These are phyloP conservation scores for Venturia canescens DNA, from an alignment of 1,140 invertebrate genomes.

Conservation along the genomic window DNA sequence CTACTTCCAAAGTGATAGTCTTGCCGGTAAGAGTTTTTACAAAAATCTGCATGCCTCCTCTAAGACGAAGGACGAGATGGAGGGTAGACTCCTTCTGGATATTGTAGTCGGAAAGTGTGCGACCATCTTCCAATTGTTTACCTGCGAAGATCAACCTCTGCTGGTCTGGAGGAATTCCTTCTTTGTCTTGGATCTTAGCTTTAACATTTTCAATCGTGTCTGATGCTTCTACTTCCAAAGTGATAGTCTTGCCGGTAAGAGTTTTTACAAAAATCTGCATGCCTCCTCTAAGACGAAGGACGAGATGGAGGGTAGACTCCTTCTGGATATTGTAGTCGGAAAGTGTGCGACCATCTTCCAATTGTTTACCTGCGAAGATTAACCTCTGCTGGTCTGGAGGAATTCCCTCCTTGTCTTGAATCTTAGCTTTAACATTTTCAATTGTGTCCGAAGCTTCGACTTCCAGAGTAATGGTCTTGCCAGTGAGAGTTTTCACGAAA, in stretches of 20 bases:
- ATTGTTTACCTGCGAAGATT: constrained; percentile 79
- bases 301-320: constrained; percentile 8
- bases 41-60: constrained; percentile 85
- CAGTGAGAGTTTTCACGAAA: too few species aligned
- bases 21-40: constrained; percentile 84
- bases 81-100: constrained; percentile 88
- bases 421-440: too few species aligned
- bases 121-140: constrained; percentile 84
- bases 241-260: constrained; percentile 82
- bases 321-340: constrained; percentile 43
- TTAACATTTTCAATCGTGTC: too few species aligned
- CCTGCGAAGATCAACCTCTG: too few species aligned
- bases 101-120: constrained; percentile 82
- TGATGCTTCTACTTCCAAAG: constrained; percentile 85
- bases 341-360: constrained; percentile 42
- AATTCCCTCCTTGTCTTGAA: too few species aligned
- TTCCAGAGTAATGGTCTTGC: too few species aligned
- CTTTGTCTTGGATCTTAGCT: too few species aligned
- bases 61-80: constrained; percentile 83
- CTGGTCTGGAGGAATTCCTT: too few species aligned
- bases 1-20: constrained; percentile 71
- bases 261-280: constrained; percentile 59
- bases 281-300: constrained; percentile 23
- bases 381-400: too few species aligned
- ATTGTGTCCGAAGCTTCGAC: too few species aligned